Evolutionary conservation across 1,140 invertebrate genomes (phyloP).

Genomic region (Diorhabda sublineata): DNA sequence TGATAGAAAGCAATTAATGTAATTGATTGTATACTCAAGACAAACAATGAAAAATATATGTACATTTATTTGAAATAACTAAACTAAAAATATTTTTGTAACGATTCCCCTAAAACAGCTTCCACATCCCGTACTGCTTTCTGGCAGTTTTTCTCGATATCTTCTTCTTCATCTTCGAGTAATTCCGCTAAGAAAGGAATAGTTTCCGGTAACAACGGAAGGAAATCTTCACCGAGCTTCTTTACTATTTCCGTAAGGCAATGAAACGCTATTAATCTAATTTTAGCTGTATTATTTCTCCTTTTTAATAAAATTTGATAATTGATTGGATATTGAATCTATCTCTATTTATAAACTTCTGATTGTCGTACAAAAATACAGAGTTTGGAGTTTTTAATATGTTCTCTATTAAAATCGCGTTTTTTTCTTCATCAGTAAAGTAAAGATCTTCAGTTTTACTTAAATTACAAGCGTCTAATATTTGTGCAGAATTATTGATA

Average conservation of each 20-base stretch:
- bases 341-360: conserved; percentile 79
- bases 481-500: conserved; percentile 69
- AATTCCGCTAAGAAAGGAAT: conserved; percentile 80
- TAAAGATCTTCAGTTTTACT: conserved; percentile 51
- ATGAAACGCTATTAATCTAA: conserved; percentile 58
- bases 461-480: conserved; percentile 61
- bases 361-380: conserved; percentile 77
- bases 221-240: conserved; percentile 76
- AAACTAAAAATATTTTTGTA: conserved; percentile 75
- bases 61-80: too few species aligned
- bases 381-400: conserved; percentile 66
- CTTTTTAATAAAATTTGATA: conserved; percentile 88
- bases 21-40: too few species aligned
- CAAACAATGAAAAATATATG: too few species aligned
- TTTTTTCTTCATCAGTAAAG: conserved; percentile 52
- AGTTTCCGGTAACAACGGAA: conserved; percentile 75
- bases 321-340: conserved; percentile 74
- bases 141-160: conserved; percentile 71
- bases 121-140: conserved; percentile 73
- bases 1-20: too few species aligned
- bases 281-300: conserved; percentile 63
- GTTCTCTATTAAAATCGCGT: conserved; percentile 58
- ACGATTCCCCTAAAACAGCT: conserved; percentile 74
- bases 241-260: conserved; percentile 66
- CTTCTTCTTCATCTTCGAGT: conserved; percentile 75